Evolutionary conservation across 2,113 vertebrate species (phyloP).

Genomic region (Eurystomus gularis): DNA sequence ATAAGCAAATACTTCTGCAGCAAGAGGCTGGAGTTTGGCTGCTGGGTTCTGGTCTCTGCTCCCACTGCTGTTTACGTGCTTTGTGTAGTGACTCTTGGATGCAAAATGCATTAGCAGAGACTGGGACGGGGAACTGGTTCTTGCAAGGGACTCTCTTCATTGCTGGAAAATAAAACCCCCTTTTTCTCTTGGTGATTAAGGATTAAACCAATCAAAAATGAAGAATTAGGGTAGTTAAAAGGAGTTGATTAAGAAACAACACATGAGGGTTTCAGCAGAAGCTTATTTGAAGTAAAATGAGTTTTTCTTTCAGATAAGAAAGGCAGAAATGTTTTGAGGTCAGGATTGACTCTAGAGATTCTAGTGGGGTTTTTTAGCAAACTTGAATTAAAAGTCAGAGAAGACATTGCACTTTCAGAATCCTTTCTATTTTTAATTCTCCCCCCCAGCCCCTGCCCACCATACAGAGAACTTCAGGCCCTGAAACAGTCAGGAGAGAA

Average conservation of each 20-base stretch:
- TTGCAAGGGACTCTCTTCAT: not conserved
- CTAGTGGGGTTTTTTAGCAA: not conserved
- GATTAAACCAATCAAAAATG: conserved; percentile 22
- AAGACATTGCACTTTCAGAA: not conserved
- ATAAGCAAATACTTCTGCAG: conserved; percentile 2
- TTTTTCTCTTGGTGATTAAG: not conserved
- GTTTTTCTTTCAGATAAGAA: not conserved
- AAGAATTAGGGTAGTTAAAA: conserved; percentile 19
- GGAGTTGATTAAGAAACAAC: not conserved
- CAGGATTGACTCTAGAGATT: not conserved
- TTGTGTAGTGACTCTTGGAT: not conserved
- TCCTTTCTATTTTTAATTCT: not conserved
- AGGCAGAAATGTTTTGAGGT: not conserved
- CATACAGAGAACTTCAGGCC: not conserved
- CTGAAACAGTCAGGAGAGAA: not conserved
- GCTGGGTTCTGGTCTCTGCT: not conserved
- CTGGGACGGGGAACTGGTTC: not conserved
- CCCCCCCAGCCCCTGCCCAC: not conserved
- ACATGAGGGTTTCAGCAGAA: not conserved
- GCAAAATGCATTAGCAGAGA: not conserved
- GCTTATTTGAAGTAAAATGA: not conserved
- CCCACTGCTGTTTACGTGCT: not conserved
- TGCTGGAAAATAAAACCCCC: not conserved
- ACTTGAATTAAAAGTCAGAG: not conserved
- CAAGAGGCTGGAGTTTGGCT: not conserved